Base-by-base conservation (phyloP, 64 coral and sea anemone genomes). In the Acropora yongei region DNA sequence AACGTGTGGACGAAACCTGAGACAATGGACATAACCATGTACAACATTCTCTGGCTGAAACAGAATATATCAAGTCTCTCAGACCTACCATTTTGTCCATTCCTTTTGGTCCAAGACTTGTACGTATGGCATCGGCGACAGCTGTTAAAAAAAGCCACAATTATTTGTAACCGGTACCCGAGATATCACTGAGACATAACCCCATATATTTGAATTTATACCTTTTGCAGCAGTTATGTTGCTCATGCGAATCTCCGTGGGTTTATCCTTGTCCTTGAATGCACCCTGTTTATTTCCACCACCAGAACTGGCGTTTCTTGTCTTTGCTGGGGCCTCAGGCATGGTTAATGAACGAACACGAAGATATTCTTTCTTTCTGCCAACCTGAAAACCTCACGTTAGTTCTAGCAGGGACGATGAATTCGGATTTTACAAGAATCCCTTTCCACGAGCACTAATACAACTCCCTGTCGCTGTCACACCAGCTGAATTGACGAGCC, bases 51-150 rank as follows among this genome's bases (percentile, higher is more conserved):
- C 30, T 30, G 30, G 30, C 30, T 30, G 30, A 30, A 30, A 30
- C 30, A 30, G 30, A 30, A 30, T 30, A 30, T 30, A 30, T 30
- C 30, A 30, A 30, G 30, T 30, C 30, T 30, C 51, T 30, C 30
- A 30, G 4, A 87, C 93, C 78, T 83, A 99, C 97, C 97, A 96
- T 99, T 88, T 98, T 98, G 16, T 98, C 96, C 96, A 98, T 98
- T 53, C 96, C 96, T 98, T 95, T 98, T 74, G 96, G 96, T 11
- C 96, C 96, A 93, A 98, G 93, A 93, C 96, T 98, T 53, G 96
- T 98, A 72, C 96, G 83, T 76, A 98, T 95, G 13, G 96, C 96
- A 88, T 95, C 91, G 30, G 96, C 93, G 53, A 98, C 94, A 74
- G 96, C 96, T 98, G 55, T 46, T 86, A 88, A 17, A 87, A 30